Base-by-base conservation (phyloP, 2,113 vertebrate species). In the Lasiurus cinereus region DNA sequence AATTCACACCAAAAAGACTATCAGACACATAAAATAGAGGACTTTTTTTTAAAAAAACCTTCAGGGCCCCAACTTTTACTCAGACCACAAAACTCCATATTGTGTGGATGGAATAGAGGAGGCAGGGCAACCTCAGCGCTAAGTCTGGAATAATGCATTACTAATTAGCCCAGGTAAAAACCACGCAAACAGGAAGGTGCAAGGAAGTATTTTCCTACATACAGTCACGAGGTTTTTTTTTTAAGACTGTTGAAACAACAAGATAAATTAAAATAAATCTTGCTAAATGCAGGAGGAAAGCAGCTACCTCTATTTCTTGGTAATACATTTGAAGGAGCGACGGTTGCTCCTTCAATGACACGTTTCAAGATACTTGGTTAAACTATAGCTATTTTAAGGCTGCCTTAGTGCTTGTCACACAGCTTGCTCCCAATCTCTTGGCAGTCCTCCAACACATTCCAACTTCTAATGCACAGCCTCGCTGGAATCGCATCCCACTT, bases 361-460 rank as follows among this genome's bases (percentile, higher is more conserved):
- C 96, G 73, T 97, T 96, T 97, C 56, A 93, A 97, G 88, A 59
- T 94, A 89, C 90, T 94, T 87, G 97, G 92, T 96, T 97, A 95
- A 97, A 96, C 97, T 93, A 36, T 21, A 73, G 95, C 98, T 98
- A 98, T 98, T 98, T 98, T 97, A 96, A 94, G 97, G 83, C 95
- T 97, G 96, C 97, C 88, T 96, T 56, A 13, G 36, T 21, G 90
- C 96, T 96, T 97, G 97, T 97, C 91, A 96, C 98, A 98, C 88
- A 97, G 98, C 93, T 91, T 97, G 96, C 91, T 97, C 94, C 97
- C 98, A 97, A 97, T 96, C 97, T 96, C 89, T 97, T 98, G 98
- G 98, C 98, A 97, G 62, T 50, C 84, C 46, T 97, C 97, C 98
- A 98, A 90, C 62, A 96, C 96, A 98, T 98, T 98, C 98, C 97